These are phyloP conservation scores for Heliconius hortense DNA, from an alignment of 2,888 invertebrate genomes.

Conservation along the genomic window DNA sequence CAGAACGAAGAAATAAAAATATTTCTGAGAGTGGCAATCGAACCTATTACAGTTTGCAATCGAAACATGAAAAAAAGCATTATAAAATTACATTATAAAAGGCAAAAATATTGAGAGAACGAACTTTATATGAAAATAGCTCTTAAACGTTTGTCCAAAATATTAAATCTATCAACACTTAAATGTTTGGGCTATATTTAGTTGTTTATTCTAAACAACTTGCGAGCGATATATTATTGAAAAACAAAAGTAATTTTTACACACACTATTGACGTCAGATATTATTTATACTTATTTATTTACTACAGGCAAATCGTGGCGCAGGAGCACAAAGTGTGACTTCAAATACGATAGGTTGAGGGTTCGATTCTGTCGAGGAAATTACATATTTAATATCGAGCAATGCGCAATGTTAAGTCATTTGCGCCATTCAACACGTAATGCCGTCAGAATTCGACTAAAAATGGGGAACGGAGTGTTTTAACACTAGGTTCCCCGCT, in stretches of 20 bases:
- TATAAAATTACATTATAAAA: neutral
- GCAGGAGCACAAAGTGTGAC: too few species aligned
- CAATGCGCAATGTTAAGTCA: neutral
- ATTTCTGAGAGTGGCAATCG: neutral
- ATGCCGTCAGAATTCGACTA: too few species aligned
- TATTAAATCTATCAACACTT: slow-evolving; percentile 9
- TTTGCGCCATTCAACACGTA: neutral
- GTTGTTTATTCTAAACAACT: neutral
- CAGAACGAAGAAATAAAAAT: neutral
- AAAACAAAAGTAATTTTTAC: slow-evolving; percentile 2
- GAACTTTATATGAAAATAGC: neutral
- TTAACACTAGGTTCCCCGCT: too few species aligned
- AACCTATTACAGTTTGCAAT: neutral
- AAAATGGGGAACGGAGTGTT: too few species aligned
- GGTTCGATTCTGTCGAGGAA: too few species aligned
- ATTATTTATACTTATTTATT: neutral
- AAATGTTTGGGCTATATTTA: neutral
- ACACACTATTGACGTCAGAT: neutral
- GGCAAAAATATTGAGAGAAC: neutral
- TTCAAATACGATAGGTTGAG: too few species aligned
- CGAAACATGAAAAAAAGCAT: neutral
- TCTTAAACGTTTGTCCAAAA: slow-evolving; percentile 3
- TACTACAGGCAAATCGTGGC: neutral
- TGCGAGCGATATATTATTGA: slow-evolving; percentile 3
- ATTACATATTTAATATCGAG: neutral